Percentiles rank a stretch among this genome's conserved stretches.
phyloP scores from a whole-genome alignment of 2,888 invertebrate species.

The Beris chalybata region DNA sequence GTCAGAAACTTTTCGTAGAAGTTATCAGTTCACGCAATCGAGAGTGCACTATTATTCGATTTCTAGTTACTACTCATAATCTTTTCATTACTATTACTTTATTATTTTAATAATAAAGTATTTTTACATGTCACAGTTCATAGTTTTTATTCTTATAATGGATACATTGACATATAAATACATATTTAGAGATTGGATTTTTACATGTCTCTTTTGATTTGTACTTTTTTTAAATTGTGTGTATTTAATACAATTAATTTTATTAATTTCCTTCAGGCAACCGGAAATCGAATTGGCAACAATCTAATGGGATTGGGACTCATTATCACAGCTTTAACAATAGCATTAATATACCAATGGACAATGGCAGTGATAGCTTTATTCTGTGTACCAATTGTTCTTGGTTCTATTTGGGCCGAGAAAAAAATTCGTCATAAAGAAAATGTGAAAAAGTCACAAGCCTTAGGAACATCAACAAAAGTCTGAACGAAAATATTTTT shows the following conservation, averaged over 20 bases:
- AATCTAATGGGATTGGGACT: constrained; percentile 65
- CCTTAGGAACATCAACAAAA: constrained; percentile 66
- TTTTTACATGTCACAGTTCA: no score
- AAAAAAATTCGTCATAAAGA: constrained; percentile 49
- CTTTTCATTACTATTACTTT: no score
- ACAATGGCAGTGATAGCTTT: constrained; percentile 66
- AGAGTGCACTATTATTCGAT: no score
- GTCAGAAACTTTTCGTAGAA: no score
- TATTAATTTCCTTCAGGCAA: constrained; percentile 55
- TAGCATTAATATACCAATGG: constrained; percentile 64
- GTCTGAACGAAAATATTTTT: constrained; percentile 48
- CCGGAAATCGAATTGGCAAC: constrained; percentile 66
- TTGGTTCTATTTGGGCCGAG: constrained; percentile 64
- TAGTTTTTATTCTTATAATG: no score
- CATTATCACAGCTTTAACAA: constrained; percentile 50
- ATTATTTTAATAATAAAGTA: no score
- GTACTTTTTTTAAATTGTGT: background rate
- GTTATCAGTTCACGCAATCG: no score
- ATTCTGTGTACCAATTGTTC: constrained; percentile 64
- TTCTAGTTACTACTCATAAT: no score
- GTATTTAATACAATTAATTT: background rate
- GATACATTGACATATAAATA: no score
- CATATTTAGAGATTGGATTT: no score
- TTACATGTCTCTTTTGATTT: no score
- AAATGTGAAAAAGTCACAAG: background rate